Evolutionary conservation across 2,888 invertebrate genomes (phyloP).

Genomic region (Furcula furcula): DNA sequence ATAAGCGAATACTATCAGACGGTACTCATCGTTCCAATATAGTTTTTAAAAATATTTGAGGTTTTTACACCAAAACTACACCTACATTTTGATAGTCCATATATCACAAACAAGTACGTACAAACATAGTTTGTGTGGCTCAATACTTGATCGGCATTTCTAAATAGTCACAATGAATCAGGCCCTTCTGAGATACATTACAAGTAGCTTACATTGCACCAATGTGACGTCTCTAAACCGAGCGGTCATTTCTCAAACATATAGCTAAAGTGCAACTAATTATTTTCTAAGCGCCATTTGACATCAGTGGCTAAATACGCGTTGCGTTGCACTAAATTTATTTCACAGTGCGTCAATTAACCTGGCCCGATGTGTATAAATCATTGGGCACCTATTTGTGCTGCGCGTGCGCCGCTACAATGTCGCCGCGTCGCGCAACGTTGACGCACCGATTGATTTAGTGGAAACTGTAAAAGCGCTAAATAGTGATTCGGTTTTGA

Average conservation of each 20-base stretch:
- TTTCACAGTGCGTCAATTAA: slow-evolving; percentile 3
- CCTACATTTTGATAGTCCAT: too few species aligned
- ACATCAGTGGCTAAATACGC: slow-evolving; percentile 1
- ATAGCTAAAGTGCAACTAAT: slow-evolving; percentile 2
- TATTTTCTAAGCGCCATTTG: slow-evolving; percentile 4
- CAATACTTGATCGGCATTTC: too few species aligned
- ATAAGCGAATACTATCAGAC: too few species aligned
- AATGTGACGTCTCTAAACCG: not conserved
- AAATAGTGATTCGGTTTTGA: slow-evolving; percentile 1
- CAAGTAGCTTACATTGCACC: too few species aligned
- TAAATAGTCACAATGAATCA: too few species aligned
- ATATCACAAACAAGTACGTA: too few species aligned
- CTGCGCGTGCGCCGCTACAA: slow-evolving; percentile 1
- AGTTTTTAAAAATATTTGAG: too few species aligned
- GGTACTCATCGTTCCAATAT: too few species aligned
- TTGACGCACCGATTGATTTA: slow-evolving; percentile 1
- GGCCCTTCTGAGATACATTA: too few species aligned
- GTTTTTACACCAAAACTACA: too few species aligned
- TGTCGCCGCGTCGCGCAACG: not conserved
- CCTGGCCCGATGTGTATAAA: slow-evolving; percentile 1
- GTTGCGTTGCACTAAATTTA: not conserved
- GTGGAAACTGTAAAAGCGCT: not conserved
- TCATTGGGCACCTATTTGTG: slow-evolving; percentile 1
- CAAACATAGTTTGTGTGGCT: too few species aligned
- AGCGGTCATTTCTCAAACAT: not conserved